Percentiles rank a stretch among this genome's conserved stretches.
Evolutionary conservation across 2,888 invertebrate species (phyloP).

Genomic region (Drosophila colorata): DNA sequence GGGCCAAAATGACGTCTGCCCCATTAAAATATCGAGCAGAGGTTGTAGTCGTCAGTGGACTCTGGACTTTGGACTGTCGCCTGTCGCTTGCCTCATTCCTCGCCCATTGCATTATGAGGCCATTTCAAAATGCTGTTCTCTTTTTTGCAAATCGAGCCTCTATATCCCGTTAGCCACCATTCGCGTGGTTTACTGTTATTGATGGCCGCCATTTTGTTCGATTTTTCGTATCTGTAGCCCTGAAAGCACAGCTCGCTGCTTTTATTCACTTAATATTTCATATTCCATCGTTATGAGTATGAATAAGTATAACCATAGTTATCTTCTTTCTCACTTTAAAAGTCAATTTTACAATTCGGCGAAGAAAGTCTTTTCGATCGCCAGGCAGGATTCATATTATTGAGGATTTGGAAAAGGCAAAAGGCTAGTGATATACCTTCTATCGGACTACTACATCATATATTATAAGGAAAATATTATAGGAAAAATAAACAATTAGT

Average conservation of each 20-base stretch:
- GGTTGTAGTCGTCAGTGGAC: constrained; percentile 49
- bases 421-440: too few species aligned
- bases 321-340: too few species aligned
- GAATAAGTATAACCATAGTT: too few species aligned
- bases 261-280: constrained; percentile 1
- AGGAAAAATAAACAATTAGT: too few species aligned
- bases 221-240: constrained; percentile 26
- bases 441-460: too few species aligned
- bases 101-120: constrained; percentile 71
- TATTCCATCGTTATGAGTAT: background rate
- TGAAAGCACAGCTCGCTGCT: constrained; percentile 1
- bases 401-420: too few species aligned
- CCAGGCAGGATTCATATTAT: too few species aligned
- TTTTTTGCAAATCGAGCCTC: constrained; percentile 22
- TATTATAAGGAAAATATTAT: too few species aligned
- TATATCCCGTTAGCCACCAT: constrained; percentile 35
- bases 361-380: too few species aligned
- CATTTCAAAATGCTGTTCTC: constrained; percentile 49
- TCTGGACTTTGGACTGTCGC: constrained; percentile 20
- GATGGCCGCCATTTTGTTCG: constrained; percentile 67
- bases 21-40: constrained; percentile 76
- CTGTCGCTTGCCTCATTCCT: constrained; percentile 4
- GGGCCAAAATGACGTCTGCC: constrained; percentile 77
- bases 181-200: constrained; percentile 54
- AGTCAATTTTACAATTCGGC: too few species aligned